Base-by-base conservation (phyloP, 2,113 vertebrate species). In the Pedetes capensis region DNA sequence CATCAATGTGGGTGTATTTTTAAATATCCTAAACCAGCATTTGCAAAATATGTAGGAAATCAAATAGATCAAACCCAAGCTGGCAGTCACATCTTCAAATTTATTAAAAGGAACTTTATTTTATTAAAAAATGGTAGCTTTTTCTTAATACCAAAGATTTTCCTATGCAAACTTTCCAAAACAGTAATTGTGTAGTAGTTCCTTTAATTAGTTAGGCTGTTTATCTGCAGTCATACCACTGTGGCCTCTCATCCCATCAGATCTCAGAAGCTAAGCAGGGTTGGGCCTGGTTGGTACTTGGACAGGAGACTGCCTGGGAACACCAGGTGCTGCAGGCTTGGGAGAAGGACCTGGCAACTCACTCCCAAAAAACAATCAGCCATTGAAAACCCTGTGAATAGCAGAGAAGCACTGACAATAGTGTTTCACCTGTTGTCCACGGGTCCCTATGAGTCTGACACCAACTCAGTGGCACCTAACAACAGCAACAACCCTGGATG, bases 1-100 rank as follows among this genome's bases (percentile, higher is more conserved):
- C 79, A 97, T 92, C 91, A 85, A 94, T 74, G 61, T 51, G 90
- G 57, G 8, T 78, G 34, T 93, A 96, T 94, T 96, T 96, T 86
- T 93, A 69, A 82, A 39, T 53, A 27, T 91, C 22, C 59, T 69
- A 85, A 80, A 69, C 22, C 59, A 82, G 85, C 6, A 23, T 4
- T 81, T 75, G 2, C 11, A 61, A 87, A 89, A 76, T 42, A 75
- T 55, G 8, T 16, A 88, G 16, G 22, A 79, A 91, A 64, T 83
- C 42, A 57, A 55, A 29, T 55, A 59, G 47, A 39, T 59, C 13
- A 53, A 49, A 86, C 91, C 8, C 2, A 81, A 88, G 57, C 12
- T 81, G 53, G 42, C 13, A n/a, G 2, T 61, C 16, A 13, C 13
- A 64, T 75, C 93, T 93, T 61, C 9, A 79, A 49, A 51, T 78